Base-by-base conservation (phyloP, 2,888 invertebrate species). In the Marasmarcha lunaedactyla region DNA sequence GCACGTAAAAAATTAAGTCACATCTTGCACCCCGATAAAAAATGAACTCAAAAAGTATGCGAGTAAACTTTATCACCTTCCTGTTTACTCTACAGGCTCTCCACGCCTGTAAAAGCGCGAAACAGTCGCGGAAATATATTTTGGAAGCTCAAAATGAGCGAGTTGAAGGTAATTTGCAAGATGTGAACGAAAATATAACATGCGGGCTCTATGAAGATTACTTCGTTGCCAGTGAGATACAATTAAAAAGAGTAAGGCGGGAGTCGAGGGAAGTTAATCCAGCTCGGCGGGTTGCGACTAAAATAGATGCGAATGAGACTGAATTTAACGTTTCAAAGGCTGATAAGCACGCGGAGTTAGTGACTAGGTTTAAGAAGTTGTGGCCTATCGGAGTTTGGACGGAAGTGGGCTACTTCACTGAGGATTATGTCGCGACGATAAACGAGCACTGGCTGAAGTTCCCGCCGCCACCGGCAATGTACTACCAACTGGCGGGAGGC, bases 381-480 rank as follows among this genome's bases (percentile, higher is more conserved):
- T 84, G 84, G 83, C 81, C 84, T 11, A 64, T 84, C 37, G 59
- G 68, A 14, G 56, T 61, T 30, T 89, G 89, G 89, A 64, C 62
- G 44, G 52, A 73, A 35, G 56, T 70, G 43, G 87, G 88, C 14
- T 84, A 81, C 55, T 89, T 88, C 58, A 66, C 74, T 2, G 87
- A 87, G 30, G 84, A 86, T 43, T 87, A 86, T 52, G 55, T 89
- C 51, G 57, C 77, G 41, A 62, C 84, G 45, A 88, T 92, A 45
- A 90, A 91, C 67, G 74, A 85, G 1, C 90, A 92, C 60, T 93
- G 93, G 92, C 67, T 92, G 47, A 70, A 84, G 49, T 92, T 88
- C 59, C 79, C 85, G 14, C 90, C 91, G 1, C 90, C 90, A 0
- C 63, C 72, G 27, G 74, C 79, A 36, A 54, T 61, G 14, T 67